Evolutionary conservation across 2,888 invertebrate species (phyloP), one percentile per base, ranked within the genome.

Genomic region (Temnothorax unifasciatus): DNA sequence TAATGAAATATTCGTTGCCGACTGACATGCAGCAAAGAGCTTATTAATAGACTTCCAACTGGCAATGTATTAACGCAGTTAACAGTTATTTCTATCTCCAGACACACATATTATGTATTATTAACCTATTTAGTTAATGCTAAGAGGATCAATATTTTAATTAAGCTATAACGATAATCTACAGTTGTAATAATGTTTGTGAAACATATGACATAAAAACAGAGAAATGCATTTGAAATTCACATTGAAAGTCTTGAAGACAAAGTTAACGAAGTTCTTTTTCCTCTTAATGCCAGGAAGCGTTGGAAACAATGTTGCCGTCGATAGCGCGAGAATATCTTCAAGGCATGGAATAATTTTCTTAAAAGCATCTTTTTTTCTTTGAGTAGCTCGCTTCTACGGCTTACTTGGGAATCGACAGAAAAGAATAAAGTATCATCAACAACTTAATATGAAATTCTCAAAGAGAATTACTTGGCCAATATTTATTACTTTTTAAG

Each of bases 291-390:
- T 54, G 44, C 15, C 15, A 57, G 21, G 47, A 63, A 76, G 50
- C 50, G 34, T 68, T 57, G 34, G 57, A 44, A 68, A 68, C 54
- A 77, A 68, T 52, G 29, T 41, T 41, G 76, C 68, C 54, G 77
- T 77, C 77, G 54, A 77, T 77, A 29, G 11, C 29, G 47, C 54
- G 54, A 29, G 69, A 54, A 77, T 77, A 77, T 68, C 77, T 77
- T 57, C 41, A 68, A 77, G 54, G 68, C 54, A 77, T 54, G 54
- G 68, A 77, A 77, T 77, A 77, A 77, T 77, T 77, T 77, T 77
- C 77, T 77, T 77, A 77, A 77, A 77, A 77, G 77, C 77, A 54
- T 64, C 76, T 25, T 66, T 34, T 38, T 61, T 61, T 61, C 54
- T 54, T 68, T 29, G 44, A 77, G 44, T 54, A 44, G n/a, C 29